Conservation (phyloP, 2,797 vertebrate genomes). For the Chrosomus eos region DNA sequence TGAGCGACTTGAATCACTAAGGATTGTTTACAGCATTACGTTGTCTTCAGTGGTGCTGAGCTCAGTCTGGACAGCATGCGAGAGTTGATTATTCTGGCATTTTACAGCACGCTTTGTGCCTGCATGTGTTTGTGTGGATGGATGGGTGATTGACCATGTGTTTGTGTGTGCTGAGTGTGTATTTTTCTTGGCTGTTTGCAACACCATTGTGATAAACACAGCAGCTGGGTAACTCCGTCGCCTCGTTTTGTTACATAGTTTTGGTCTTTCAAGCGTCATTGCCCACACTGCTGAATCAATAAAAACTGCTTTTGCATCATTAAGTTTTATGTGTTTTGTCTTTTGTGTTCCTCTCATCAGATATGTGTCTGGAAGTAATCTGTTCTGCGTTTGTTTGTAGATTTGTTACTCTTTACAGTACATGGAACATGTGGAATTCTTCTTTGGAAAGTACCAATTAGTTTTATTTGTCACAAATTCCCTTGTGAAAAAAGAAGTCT, state of each 20-base stretch:
- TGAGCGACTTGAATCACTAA: conserved; percentile 37
- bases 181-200: conserved; percentile 43
- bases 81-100: conserved; percentile 59
- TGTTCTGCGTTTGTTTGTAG: conserved; percentile 34
- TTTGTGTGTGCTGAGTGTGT: conserved; percentile 39
- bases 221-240: not conserved
- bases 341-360: conserved; percentile 55
- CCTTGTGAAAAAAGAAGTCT: not conserved
- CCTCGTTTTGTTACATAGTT: not conserved
- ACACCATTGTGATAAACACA: conserved; percentile 1
- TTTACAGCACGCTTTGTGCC: conserved; percentile 52
- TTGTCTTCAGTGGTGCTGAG: conserved; percentile 9
- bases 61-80: conserved; percentile 31
- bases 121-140: conserved; percentile 67
- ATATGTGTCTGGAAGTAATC: conserved; percentile 66
- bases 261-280: conserved; percentile 28
- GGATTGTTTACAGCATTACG: conserved; percentile 33
- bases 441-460: not conserved
- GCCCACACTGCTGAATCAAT: conserved; percentile 29
- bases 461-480: conserved; percentile 5
- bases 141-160: conserved; percentile 31
- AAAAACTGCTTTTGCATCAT: conserved; percentile 46
- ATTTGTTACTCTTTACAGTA: conserved; percentile 22
- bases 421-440: conserved; percentile 5
- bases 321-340: conserved; percentile 44